phyloP scores from a whole-genome alignment of 2,113 vertebrate genomes.

The Paracanthobrama guichenoti region DNA sequence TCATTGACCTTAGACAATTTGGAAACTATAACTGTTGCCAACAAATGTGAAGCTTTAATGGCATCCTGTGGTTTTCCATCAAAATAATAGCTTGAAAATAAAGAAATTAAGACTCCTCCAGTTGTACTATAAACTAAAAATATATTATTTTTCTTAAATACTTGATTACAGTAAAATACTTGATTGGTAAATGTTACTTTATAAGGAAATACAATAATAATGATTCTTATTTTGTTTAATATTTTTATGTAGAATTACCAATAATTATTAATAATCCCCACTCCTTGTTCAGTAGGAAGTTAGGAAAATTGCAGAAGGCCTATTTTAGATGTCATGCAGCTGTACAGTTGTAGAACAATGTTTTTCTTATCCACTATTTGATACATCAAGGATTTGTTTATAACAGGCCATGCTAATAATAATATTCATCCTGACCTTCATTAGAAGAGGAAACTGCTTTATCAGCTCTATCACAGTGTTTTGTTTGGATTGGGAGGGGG shows the following conservation, averaged over 20 bases:
- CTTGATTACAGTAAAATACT: not conserved
- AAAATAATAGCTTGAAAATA: not conserved
- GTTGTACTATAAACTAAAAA: not conserved
- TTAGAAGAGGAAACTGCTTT: conserved; percentile 24
- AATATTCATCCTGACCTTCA: conserved; percentile 30
- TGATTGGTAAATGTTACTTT: not conserved
- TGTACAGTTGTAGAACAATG: not conserved
- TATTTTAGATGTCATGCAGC: not conserved
- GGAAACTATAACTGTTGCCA: not conserved
- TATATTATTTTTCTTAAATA: not conserved
- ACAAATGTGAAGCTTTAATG: not conserved
- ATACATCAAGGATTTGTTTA: not conserved
- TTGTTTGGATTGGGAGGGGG: conserved; percentile 21
- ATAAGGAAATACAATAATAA: not conserved
- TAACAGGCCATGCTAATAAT: not conserved
- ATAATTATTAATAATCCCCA: not conserved
- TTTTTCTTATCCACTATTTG: not conserved
- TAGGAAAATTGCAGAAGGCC: not conserved
- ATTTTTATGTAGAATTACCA: no score
- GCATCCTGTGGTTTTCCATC: not conserved
- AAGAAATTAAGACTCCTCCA: not conserved
- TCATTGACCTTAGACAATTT: not conserved
- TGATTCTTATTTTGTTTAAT: not conserved
- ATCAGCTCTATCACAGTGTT: conserved; percentile 4
- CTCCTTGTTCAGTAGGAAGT: not conserved